Evolutionary conservation across 2,113 vertebrate species (phyloP).

Genomic region (Pelobates fuscus): DNA sequence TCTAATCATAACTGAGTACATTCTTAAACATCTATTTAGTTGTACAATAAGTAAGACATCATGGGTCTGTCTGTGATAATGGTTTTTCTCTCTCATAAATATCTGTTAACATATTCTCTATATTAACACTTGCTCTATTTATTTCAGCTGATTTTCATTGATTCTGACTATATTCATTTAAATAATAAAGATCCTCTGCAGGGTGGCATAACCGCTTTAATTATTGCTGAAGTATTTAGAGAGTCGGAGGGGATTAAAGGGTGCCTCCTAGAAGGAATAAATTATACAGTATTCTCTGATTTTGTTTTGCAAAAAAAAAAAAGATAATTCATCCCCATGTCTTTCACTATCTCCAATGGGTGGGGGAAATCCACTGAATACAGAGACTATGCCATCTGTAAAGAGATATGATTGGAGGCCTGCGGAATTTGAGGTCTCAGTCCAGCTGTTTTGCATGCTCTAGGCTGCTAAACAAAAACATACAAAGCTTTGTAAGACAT

Average conservation of each 20-base stretch:
- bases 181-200: background rate
- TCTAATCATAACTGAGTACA: too few species aligned
- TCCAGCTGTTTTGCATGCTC: constrained; percentile 42
- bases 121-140: constrained; percentile 20
- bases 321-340: constrained; percentile 30
- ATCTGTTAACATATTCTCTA: background rate
- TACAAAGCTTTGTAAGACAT: constrained; percentile 29
- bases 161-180: constrained; percentile 13
- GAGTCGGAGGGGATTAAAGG: constrained; percentile 19
- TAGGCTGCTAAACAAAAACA: constrained; percentile 34
- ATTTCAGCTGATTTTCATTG: constrained; percentile 13
- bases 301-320: constrained; percentile 19
- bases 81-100: background rate
- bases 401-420: constrained; percentile 36
- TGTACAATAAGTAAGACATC: too few species aligned
- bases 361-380: constrained; percentile 18
- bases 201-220: constrained; percentile 27
- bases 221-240: constrained; percentile 17
- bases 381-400: constrained; percentile 32
- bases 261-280: constrained; percentile 14
- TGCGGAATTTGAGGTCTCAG: constrained; percentile 36
- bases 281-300: constrained; percentile 30
- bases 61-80: background rate
- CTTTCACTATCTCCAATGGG: constrained; percentile 35
- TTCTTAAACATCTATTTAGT: too few species aligned